Base-by-base conservation (phyloP, 1,140 invertebrate genomes). In the Aphelenchoides besseyi region DNA sequence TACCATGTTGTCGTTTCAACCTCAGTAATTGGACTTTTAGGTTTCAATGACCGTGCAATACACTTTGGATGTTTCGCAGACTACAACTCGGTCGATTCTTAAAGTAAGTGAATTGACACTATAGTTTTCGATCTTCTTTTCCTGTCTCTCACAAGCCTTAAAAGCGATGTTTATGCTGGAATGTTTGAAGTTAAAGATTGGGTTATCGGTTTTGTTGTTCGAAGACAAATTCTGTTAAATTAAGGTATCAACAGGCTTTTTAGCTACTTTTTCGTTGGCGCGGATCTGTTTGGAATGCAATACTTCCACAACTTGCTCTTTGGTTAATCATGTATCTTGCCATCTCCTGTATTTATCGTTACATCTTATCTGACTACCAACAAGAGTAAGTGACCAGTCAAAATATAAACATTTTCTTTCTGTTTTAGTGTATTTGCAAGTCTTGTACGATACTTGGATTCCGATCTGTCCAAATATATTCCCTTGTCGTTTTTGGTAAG, bases 371-470 rank as follows among this genome's bases (percentile, higher is more conserved):
- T 26, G 9, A 67, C 9, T 36, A 63, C 2, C 68, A 59, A n/a
- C 77, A 76, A 72, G 61, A 74, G 69, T 79, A 16, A 28, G 77
- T 69, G 28, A 28, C 68, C 12, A 75, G 16, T 26, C 18, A 55
- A 30, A 18, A 16, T 16, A 12, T 36, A 76, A 62, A 52, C n/a
- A 28, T 23, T 73, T 0, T 71, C 12, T 33, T 18, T 23, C 48
- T 32, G 18, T 76, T 80, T 54, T 67, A 81, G 76, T 28, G 63
- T 69, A 16, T 79, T 81, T 68, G 82, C 80, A 71, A 63, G 64
- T 32, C 64, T 84, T 8, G 79, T 74, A n/a, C 48, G 57, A 30
- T 74, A 82, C 64, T 75, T 81, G 16, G 69, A 82, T 36, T 71
- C 62, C 28, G 67, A 75, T 52, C 55, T 82, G 8, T 72, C 78